Base-by-base conservation (phyloP, 2,797 vertebrate species). In the Gymnoscopelus braueri region DNA sequence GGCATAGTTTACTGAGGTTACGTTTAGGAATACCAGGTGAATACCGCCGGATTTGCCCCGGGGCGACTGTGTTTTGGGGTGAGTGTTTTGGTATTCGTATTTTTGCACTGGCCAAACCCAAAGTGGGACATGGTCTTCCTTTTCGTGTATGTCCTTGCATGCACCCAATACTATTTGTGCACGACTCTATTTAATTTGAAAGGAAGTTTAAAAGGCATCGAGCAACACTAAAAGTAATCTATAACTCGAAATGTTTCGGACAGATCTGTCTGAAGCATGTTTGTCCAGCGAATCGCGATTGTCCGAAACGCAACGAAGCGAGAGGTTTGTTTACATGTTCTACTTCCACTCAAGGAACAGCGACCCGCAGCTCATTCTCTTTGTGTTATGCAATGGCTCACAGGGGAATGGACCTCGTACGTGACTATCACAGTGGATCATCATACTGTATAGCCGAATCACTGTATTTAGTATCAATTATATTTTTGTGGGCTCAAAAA, bases 381-480 rank as follows among this genome's bases (percentile, higher is more conserved):
- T 24, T n/a, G 10, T 75, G 82, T 91, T 90, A 90, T 81, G 88
- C 83, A 91, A 91, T 59, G 75, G 7, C 61, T 74, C 78, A 55
- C 58, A 60, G 12, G 10, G 55, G 11, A 7, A 29, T 26, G 24
- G 55, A 26, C 13, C 5, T 29, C 24, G 24, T n/a, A 5, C 26
- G 24, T 39, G 39, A 7, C 8, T 8, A 9, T 9, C 9, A 44
- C 26, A 29, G 3, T 44, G 39, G 9, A 7, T 44, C 39, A 44
- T 44, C 39, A 44, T 44, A 44, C 39, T 8, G 39, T 10, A 44
- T 44, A 44, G 39, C 7, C 39, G 39, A 44, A 44, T 10, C 39
- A 44, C 39, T 9, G 35, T 39, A 39, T 1, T 29, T 29, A 44
- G 9, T 7, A 35, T 35, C 8, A 44, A 44, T 10, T 2, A 4